These are phyloP conservation scores for Cosmia trapezina DNA, from an alignment of 2,888 invertebrate genomes.

Conservation along the genomic window DNA sequence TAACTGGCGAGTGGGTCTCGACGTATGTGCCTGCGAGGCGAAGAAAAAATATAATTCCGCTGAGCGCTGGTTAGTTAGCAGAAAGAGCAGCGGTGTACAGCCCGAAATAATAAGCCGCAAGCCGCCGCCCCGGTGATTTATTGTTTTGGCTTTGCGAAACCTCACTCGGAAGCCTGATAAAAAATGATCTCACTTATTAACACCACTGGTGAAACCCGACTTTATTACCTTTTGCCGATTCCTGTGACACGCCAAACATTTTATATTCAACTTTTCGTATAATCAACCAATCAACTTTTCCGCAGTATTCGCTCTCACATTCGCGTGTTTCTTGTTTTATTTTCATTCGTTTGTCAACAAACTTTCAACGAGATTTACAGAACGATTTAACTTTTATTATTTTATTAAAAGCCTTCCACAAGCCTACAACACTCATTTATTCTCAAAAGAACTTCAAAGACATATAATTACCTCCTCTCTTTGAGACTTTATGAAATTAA, in stretches of 20 bases:
- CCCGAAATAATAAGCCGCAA: constrained; percentile 87
- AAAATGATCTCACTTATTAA: constrained; percentile 89
- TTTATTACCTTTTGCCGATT: constrained; percentile 82
- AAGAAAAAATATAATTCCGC: constrained; percentile 82
- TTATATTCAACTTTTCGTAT: constrained; percentile 71
- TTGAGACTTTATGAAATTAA: constrained; percentile 44
- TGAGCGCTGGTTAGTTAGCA: constrained; percentile 84
- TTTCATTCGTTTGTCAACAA: constrained; percentile 44
- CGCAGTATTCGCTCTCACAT: constrained; percentile 37
- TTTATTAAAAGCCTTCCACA: constrained; percentile 38
- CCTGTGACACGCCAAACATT: constrained; percentile 70
- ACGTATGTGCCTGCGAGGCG: constrained; percentile 69
- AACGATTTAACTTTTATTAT: constrained; percentile 28
- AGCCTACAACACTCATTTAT: constrained; percentile 37
- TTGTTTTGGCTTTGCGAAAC: constrained; percentile 88
- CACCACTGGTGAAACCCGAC: constrained; percentile 80
- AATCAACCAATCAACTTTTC: constrained; percentile 66
- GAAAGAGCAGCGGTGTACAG: constrained; percentile 80
- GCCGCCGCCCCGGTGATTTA: constrained; percentile 85
- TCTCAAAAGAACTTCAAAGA: constrained; percentile 52
- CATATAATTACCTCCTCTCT: constrained; percentile 52
- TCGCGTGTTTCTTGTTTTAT: constrained; percentile 47
- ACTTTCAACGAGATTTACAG: constrained; percentile 31
- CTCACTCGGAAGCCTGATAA: constrained; percentile 87
- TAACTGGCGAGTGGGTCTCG: constrained; percentile 77